Percentiles rank a stretch among this genome's conserved stretches.
Conservation (phyloP, 2,113 vertebrate genomes). For the Brachyhypopomus gauderio region DNA sequence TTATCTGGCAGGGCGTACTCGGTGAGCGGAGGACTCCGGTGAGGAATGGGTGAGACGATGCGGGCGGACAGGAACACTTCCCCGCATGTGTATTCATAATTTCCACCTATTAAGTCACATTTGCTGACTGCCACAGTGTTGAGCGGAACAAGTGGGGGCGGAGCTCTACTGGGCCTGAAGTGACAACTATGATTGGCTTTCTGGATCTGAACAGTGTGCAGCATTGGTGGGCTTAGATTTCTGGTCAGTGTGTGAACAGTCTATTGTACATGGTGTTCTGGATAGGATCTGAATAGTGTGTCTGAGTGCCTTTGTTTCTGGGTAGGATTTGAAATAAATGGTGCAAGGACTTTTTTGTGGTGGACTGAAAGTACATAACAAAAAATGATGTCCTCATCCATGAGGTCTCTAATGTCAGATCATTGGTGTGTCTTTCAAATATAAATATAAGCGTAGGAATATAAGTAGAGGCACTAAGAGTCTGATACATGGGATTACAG, state of each 20-base stretch:
- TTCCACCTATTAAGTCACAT: slow-evolving; percentile 50
- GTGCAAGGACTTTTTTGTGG: neutral
- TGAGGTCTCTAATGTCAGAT: no score
- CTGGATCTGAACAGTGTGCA: neutral
- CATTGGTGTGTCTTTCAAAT: no score
- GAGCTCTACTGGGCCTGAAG: neutral
- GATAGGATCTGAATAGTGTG: neutral
- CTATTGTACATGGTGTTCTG: neutral
- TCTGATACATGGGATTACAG: neutral
- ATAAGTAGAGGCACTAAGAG: no score
- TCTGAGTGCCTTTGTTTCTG: neutral
- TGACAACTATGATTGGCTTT: neutral
- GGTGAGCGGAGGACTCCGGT: slow-evolving; percentile 25
- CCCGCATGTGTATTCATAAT: slow-evolving; percentile 42
- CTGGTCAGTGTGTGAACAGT: slow-evolving; percentile 20
- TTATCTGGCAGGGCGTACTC: slow-evolving; percentile 32
- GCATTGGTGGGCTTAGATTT: neutral
- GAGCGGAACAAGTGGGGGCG: neutral
- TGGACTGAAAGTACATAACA: neutral
- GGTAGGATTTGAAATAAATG: no score
- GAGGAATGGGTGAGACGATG: slow-evolving; percentile 45
- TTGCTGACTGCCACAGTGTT: slow-evolving; percentile 6
- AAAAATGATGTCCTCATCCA: no score
- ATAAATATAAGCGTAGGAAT: no score
- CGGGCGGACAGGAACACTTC: slow-evolving; percentile 45